These are phyloP conservation scores for Sycophila texana DNA, from an alignment of 2,888 invertebrate species.

Conservation along the genomic window DNA sequence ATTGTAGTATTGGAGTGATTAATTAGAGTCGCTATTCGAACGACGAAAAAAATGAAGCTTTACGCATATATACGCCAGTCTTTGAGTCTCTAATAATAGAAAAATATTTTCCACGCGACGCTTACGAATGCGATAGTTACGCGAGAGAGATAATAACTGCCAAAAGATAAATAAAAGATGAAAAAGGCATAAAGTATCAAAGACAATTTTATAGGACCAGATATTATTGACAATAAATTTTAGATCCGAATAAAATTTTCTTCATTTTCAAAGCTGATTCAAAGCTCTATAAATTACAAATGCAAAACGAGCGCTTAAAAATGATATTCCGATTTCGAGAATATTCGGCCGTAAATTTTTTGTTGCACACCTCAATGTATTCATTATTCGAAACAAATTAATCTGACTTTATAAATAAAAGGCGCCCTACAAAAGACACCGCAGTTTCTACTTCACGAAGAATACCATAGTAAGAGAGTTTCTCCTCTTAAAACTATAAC, in stretches of 20 bases:
- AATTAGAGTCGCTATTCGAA: too few relatives aligned
- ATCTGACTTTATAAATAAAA: too few relatives aligned
- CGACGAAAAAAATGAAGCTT: too few relatives aligned
- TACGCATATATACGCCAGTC: too few relatives aligned
- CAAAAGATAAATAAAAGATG: not conserved
- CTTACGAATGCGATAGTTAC: not conserved
- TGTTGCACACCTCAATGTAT: not conserved
- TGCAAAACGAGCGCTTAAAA: not conserved
- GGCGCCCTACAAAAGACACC: too few relatives aligned
- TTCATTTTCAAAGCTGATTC: slow-evolving; percentile 9
- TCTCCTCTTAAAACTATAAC: not conserved
- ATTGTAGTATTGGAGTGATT: too few relatives aligned
- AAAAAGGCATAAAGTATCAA: not conserved
- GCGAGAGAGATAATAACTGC: not conserved
- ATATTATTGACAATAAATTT: slow-evolving; percentile 7
- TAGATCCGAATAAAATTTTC: not conserved
- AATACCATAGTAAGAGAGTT: not conserved
- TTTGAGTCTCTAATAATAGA: too few relatives aligned
- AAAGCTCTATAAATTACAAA: slow-evolving; percentile 1
- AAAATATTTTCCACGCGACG: too few relatives aligned
- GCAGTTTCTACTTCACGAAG: not conserved
- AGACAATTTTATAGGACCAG: slow-evolving; percentile 14
- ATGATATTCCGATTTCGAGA: not conserved
- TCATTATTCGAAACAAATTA: not conserved
- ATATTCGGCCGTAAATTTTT: not conserved